Evolutionary conservation across 1,140 invertebrate genomes (phyloP).

Genomic region (Zaprionus lachaisei): DNA sequence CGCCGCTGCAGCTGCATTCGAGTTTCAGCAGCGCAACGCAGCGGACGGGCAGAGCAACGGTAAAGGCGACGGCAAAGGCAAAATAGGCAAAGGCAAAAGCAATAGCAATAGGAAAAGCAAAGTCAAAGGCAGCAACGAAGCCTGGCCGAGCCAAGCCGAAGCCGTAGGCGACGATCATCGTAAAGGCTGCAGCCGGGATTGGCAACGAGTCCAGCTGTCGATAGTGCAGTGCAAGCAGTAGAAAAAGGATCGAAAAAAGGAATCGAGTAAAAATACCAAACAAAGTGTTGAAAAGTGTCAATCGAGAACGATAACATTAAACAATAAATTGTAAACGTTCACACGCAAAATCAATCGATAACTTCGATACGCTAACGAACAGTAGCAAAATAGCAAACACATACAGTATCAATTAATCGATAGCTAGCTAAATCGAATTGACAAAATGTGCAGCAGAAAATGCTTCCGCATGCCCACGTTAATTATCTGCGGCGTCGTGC

Average conservation of each 20-base stretch:
- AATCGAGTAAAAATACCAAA: background rate
- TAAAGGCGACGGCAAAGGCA: conserved; percentile 23
- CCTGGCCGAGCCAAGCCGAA: background rate
- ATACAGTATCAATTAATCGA: background rate
- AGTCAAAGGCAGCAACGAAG: background rate
- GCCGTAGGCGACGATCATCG: too few relatives aligned
- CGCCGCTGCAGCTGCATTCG: conserved; percentile 62
- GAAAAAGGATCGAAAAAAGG: too few relatives aligned
- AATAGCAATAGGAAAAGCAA: conserved; percentile 6
- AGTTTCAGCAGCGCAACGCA: conserved; percentile 83
- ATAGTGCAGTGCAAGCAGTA: conserved; percentile 1
- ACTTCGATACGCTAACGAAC: too few relatives aligned
- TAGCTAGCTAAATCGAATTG: conserved; percentile 10
- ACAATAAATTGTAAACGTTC: conserved; percentile 11
- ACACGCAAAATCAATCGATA: background rate
- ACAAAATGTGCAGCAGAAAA: conserved; percentile 81
- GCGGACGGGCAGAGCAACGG: conserved; percentile 75
- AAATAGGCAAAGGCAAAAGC: conserved; percentile 11
- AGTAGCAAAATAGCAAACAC: too few relatives aligned
- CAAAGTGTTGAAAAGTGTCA: background rate
- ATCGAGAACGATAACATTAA: conserved; percentile 1
- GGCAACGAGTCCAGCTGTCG: background rate
- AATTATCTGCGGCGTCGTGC: conserved; percentile 79
- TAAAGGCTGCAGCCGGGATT: background rate
- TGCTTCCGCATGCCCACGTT: conserved; percentile 83